Evolutionary conservation across 2,888 invertebrate genomes (phyloP).

Genomic region (Lepidochrysops patricia): DNA sequence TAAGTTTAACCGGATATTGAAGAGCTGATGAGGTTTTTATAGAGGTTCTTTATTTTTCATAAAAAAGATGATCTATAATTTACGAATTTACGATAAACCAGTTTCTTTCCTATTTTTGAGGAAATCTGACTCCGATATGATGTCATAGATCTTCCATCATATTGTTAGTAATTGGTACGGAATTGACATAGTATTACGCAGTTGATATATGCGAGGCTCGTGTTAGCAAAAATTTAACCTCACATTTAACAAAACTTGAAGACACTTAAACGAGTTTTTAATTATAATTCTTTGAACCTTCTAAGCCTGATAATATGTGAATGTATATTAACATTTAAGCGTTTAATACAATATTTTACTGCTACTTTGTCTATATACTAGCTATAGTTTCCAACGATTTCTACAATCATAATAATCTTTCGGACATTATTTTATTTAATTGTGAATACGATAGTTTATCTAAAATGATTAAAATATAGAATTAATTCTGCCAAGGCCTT

Average conservation of each 20-base stretch:
- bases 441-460: too few species aligned
- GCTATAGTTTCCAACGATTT: too few species aligned
- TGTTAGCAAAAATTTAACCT: background rate
- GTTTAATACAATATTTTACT: too few species aligned
- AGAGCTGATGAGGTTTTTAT: background rate
- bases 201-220: background rate
- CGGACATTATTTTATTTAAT: too few species aligned
- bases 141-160: background rate
- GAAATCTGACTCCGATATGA: background rate
- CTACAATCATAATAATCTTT: too few species aligned
- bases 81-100: background rate
- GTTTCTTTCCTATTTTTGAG: background rate
- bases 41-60: background rate
- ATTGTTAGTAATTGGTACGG: background rate
- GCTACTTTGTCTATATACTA: too few species aligned
- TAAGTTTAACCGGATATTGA: background rate
- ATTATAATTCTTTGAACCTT: background rate
- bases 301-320: background rate
- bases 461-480: background rate
- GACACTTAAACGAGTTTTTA: background rate
- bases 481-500: background rate
- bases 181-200: background rate
- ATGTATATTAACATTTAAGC: background rate
- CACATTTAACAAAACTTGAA: background rate
- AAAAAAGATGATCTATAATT: background rate